Percentiles rank a stretch among this genome's conserved stretches.
phyloP scores from a whole-genome alignment of 2,113 vertebrate genomes.

The Podarcis muralis region DNA sequence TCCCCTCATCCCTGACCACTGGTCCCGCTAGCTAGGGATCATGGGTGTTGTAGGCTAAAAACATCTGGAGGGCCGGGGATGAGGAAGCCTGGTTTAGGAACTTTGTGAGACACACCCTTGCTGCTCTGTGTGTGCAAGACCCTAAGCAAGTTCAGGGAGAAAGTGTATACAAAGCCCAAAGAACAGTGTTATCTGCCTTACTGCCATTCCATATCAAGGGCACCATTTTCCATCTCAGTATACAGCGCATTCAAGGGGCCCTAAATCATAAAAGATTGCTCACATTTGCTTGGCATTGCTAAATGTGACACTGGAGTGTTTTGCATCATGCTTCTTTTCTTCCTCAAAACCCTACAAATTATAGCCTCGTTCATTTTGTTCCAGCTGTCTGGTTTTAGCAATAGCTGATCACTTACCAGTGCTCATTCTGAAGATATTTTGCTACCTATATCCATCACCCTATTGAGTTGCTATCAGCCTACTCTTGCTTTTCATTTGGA shows the following conservation, averaged over 20 bases:
- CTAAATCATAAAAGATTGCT: background rate
- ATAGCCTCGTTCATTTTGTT: background rate
- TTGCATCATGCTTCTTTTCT: background rate
- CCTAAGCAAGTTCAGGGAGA: background rate
- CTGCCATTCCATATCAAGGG: background rate
- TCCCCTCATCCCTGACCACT: too few relatives aligned
- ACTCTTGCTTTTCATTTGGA: slow-evolving; percentile 4
- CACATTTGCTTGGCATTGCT: background rate
- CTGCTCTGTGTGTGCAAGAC: background rate
- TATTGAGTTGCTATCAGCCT: background rate
- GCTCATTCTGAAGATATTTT: background rate
- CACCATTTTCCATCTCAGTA: background rate
- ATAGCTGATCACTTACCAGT: background rate
- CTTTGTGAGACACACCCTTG: background rate
- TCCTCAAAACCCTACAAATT: background rate
- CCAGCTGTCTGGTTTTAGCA: background rate
- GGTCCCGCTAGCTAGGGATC: too few relatives aligned
- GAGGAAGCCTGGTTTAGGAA: background rate
- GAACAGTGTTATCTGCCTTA: background rate
- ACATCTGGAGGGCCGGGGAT: too few relatives aligned
- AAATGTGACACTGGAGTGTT: background rate
- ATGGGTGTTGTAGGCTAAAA: too few relatives aligned
- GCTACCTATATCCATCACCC: background rate
- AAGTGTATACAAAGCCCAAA: background rate
- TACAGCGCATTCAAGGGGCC: background rate